Evolutionary conservation across 2,113 vertebrate genomes (phyloP), one percentile per base, ranked within the genome.

Genomic region (Xenus cinereus): DNA sequence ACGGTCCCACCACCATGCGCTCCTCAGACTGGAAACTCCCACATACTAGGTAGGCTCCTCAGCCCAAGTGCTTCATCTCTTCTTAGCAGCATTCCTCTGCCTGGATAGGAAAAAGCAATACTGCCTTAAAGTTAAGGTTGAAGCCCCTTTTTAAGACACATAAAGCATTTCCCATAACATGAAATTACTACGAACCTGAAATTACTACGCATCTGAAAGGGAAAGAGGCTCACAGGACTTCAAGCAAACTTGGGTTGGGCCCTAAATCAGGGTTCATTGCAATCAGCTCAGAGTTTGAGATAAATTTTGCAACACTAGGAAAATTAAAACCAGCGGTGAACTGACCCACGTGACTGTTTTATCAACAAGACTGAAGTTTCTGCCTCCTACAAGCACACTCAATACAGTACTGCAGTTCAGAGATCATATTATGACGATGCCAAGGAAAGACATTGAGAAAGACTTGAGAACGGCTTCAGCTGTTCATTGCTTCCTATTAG

Each of bases 381-480:
- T 45, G n/a, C 28, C n/a, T 80, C 46, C 80, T 48, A 27, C 24
- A 74, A 84, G 32, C 35, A 77, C 41, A 28, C 17, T 37, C 14
- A 23, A 83, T 74, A 74, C 12, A 43, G 39, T 6, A 30, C 54
- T 54, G 23, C 63, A 68, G 41, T 32, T 92, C 67, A 84, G 56
- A 88, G 67, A 74, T 43, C 48, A 35, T 33, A 48, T n/a, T 43
- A 71, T 23, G 26, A 37, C 28, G 37, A 57, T 28, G 43, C 14
- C 69, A 90, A 66, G 68, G 54, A 75, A 72, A 66, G 64, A 81
- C 67, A 91, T 5, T 20, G n/a, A 74, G 56, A 92, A 90, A 77
- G 50, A 54, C 10, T 7, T 1, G 4, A 77, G 63, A 81, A 62
- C 0, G 0, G 35, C 8, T 53, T 72, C 62, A 81, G 74, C 50